These are phyloP conservation scores for Drosophila planitibia DNA, from an alignment of 2,888 invertebrate genomes.

Conservation along the genomic window DNA sequence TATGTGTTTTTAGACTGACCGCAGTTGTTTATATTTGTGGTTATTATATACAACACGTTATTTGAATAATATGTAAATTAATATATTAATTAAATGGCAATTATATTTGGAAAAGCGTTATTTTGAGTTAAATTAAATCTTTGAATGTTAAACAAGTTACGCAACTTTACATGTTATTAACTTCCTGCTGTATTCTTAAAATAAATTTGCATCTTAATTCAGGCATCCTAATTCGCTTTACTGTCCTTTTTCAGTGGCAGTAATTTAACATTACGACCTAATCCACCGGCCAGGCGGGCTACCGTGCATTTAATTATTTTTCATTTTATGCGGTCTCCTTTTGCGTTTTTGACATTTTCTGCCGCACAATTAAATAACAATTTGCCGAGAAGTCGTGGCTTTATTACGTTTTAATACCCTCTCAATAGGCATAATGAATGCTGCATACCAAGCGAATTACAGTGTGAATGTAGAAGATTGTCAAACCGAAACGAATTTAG, in stretches of 20 bases:
- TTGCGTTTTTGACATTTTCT: conserved; percentile 41
- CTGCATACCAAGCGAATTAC: neutral
- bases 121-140: neutral
- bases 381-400: conserved; percentile 49
- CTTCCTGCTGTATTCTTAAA: neutral
- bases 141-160: neutral
- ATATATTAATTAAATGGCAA: neutral
- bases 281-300: conserved; percentile 26
- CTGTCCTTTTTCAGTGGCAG: conserved; percentile 33
- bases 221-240: conserved; percentile 28
- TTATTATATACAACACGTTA: neutral
- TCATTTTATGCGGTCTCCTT: conserved; percentile 31
- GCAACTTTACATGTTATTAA: neutral
- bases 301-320: conserved; percentile 35
- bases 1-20: neutral
- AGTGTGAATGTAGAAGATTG: neutral
- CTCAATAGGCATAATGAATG: neutral
- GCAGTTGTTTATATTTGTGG: neutral
- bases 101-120: neutral
- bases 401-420: conserved; percentile 38
- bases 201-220: conserved; percentile 18
- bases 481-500: neutral
- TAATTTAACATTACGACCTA: conserved; percentile 25
- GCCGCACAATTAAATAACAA: conserved; percentile 73
- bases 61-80: neutral